phyloP scores from a whole-genome alignment of 2,888 invertebrate genomes.

The Phytoseiulus persimilis region DNA sequence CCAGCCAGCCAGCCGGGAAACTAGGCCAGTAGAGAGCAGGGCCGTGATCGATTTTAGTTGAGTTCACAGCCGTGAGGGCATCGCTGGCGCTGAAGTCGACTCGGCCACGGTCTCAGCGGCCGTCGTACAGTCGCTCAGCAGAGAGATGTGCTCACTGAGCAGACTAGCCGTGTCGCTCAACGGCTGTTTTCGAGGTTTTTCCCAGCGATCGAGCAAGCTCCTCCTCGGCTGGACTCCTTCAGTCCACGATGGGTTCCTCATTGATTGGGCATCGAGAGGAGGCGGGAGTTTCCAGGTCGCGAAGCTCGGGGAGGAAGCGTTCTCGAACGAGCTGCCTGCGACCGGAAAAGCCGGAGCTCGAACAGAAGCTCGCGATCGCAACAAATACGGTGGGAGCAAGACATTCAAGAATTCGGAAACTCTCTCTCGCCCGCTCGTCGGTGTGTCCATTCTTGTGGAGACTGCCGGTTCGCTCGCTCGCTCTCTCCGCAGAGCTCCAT shows the following conservation, averaged over 20 bases:
- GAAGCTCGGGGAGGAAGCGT: not conserved
- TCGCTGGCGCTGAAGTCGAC: slow-evolving; percentile 18
- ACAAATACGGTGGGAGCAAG: not conserved
- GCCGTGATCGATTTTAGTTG: slow-evolving; percentile 34
- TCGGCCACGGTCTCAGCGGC: not conserved
- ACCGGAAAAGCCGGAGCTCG: not conserved
- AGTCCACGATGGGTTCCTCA: not conserved
- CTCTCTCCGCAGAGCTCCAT: not conserved
- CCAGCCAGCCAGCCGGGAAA: not conserved
- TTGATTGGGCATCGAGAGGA: not conserved
- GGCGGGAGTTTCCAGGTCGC: too few species aligned
- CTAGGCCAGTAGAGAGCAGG: slow-evolving; percentile 34
- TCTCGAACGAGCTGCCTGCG: not conserved
- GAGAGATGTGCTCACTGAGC: not conserved
- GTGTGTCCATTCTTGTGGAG: not conserved
- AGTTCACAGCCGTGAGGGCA: slow-evolving; percentile 38
- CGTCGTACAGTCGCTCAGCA: not conserved
- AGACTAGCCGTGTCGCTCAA: not conserved
- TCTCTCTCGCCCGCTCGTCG: not conserved
- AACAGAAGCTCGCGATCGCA: not conserved
- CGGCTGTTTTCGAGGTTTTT: not conserved
- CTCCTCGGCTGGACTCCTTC: not conserved
- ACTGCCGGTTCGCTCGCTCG: too few species aligned
- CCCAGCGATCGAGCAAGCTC: not conserved
- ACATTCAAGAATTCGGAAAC: not conserved